Percentiles rank a stretch among this genome's conserved stretches.
Conservation (phyloP, 1,140 invertebrate species). For the Drosophila virilis region DNA sequence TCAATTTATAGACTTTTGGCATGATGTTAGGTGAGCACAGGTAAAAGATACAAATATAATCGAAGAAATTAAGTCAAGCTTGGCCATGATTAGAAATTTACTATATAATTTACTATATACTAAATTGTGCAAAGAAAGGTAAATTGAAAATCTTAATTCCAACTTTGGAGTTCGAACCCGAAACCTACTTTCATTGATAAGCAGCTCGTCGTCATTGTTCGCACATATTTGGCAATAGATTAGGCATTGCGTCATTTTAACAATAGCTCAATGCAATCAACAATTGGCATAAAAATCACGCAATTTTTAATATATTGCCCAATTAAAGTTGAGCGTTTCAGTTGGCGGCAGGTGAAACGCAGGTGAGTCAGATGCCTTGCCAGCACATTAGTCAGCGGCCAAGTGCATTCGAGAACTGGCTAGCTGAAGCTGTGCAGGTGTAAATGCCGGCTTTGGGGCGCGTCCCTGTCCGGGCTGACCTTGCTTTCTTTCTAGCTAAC, state of each 20-base stretch:
- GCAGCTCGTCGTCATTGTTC: constrained; percentile 6
- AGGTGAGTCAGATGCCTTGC: constrained; percentile 35
- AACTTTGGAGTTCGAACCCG: no score
- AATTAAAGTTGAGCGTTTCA: constrained; percentile 28
- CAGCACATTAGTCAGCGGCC: constrained; percentile 33
- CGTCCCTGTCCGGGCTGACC: constrained; percentile 31
- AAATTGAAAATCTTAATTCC: no score
- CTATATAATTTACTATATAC: no score
- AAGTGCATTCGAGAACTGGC: neutral
- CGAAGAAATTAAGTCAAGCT: no score
- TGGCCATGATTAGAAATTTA: no score
- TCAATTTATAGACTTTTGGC: neutral
- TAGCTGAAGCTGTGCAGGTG: neutral
- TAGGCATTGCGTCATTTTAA: constrained; percentile 3
- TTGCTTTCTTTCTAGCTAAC: constrained; percentile 6
- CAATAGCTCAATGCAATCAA: constrained; percentile 4
- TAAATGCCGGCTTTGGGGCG: constrained; percentile 24
- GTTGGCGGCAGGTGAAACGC: constrained; percentile 2
- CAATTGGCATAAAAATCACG: neutral
- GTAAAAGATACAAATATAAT: no score
- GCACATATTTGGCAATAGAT: neutral
- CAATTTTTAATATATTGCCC: constrained; percentile 8
- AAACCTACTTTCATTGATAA: neutral
- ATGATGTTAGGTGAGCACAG: no score
- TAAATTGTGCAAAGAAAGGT: no score